A percentile compares a stretch with the other conserved stretches of the same genome.
phyloP scores from a whole-genome alignment of 2,797 vertebrate species.

The Graptemys geographica region DNA sequence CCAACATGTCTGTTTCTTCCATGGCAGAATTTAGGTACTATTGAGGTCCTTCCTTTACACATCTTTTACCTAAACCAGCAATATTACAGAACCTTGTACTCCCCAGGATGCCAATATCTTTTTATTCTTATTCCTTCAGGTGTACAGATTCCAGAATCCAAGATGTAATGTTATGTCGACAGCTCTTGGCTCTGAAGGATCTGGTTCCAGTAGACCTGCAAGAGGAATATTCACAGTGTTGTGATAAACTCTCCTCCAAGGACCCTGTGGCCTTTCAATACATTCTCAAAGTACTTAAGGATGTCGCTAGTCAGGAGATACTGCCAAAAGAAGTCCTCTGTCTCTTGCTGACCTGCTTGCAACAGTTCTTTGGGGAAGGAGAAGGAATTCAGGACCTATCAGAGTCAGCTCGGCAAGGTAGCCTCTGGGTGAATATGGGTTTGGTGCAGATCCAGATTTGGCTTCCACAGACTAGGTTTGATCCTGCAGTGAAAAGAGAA shows the following conservation, averaged over 20 bases:
- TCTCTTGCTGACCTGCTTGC: slow-evolving; percentile 87
- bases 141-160: slow-evolving; percentile 89
- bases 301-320: slow-evolving; percentile 81
- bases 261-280: slow-evolving; percentile 85
- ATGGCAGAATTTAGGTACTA: slow-evolving; percentile 91
- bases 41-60: not conserved
- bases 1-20: slow-evolving; percentile 88
- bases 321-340: slow-evolving; percentile 89
- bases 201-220: slow-evolving; percentile 86
- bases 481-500: slow-evolving; percentile 93
- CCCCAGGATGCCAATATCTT: not conserved
- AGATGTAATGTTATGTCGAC: slow-evolving; percentile 85
- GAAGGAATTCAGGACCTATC: slow-evolving; percentile 72
- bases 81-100: not conserved
- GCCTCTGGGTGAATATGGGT: slow-evolving; percentile 95
- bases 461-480: slow-evolving; percentile 94
- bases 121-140: slow-evolving; percentile 57
- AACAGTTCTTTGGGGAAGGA: slow-evolving; percentile 84
- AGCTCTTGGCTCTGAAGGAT: slow-evolving; percentile 88
- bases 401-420: slow-evolving; percentile 84
- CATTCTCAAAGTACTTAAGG: slow-evolving; percentile 86
- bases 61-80: rapidly evolving
- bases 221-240: slow-evolving; percentile 88
- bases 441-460: slow-evolving; percentile 93
- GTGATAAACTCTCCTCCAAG: slow-evolving; percentile 82